Evolutionary conservation across 2,113 vertebrate species (phyloP).

Genomic region (Oriolus oriolus): DNA sequence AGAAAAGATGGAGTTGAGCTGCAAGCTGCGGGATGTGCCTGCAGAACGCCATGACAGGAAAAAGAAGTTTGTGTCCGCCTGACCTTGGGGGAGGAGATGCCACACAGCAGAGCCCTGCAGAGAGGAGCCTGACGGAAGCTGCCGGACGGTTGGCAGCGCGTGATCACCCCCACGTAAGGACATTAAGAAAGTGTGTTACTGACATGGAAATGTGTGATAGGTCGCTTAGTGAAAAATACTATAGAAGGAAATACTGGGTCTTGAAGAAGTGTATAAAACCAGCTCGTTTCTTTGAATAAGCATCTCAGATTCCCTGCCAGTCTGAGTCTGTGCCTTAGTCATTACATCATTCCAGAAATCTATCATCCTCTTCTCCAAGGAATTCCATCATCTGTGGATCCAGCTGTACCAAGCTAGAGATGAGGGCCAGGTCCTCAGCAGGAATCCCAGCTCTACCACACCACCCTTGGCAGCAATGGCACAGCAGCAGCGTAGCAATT

Average conservation of each 20-base stretch:
- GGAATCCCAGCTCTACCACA: background rate
- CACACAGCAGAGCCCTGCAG: background rate
- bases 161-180: background rate
- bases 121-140: background rate
- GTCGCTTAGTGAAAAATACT: background rate
- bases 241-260: background rate
- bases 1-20: background rate
- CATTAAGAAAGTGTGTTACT: background rate
- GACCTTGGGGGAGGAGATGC: background rate
- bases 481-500: rapidly evolving
- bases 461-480: background rate
- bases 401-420: background rate
- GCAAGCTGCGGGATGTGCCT: background rate
- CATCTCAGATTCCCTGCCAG: background rate
- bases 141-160: background rate
- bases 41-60: background rate
- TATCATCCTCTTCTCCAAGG: background rate
- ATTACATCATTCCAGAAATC: background rate
- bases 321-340: background rate
- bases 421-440: background rate
- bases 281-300: background rate
- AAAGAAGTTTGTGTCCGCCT: background rate
- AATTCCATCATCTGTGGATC: background rate
- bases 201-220: background rate
- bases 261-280: background rate